phyloP scores from a whole-genome alignment of 2,113 vertebrate species.

The Clarias gariepinus region DNA sequence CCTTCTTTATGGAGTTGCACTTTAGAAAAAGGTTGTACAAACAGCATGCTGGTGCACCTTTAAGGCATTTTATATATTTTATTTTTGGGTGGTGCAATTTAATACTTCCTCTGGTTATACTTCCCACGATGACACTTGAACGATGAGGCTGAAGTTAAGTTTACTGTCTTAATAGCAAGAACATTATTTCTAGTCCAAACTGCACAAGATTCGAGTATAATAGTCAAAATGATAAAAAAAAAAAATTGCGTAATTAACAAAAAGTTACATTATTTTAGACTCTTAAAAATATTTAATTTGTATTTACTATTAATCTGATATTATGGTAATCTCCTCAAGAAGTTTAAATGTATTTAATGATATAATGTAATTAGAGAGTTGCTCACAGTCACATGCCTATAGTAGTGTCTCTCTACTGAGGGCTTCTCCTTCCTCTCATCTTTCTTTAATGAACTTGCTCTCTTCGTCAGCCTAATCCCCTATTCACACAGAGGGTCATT shows the following conservation, averaged over 20 bases:
- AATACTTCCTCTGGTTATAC: background rate
- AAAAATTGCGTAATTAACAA: background rate
- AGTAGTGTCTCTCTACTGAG: constrained; percentile 23
- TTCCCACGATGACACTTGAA: background rate
- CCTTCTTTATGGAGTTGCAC: background rate
- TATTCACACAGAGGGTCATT: constrained; percentile 56
- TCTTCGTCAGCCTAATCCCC: constrained; percentile 57
- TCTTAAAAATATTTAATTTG: background rate
- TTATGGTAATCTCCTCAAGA: background rate
- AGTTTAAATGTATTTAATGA: background rate
- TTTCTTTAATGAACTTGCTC: constrained; percentile 50
- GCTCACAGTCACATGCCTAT: constrained; percentile 19
- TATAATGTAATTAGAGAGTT: background rate
- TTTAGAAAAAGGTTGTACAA: background rate
- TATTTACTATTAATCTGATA: background rate
- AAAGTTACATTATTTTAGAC: background rate
- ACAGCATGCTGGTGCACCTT: background rate
- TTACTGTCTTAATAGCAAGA: background rate
- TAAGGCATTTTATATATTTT: background rate
- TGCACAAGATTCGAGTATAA: background rate
- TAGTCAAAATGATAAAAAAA: background rate
- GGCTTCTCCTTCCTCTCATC: constrained; percentile 15
- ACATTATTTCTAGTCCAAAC: background rate
- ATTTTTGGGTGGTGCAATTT: constrained; percentile 4
- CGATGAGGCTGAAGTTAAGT: background rate